Base-by-base conservation (phyloP, 2,888 invertebrate species). In the Neoscelio sp. region DNA sequence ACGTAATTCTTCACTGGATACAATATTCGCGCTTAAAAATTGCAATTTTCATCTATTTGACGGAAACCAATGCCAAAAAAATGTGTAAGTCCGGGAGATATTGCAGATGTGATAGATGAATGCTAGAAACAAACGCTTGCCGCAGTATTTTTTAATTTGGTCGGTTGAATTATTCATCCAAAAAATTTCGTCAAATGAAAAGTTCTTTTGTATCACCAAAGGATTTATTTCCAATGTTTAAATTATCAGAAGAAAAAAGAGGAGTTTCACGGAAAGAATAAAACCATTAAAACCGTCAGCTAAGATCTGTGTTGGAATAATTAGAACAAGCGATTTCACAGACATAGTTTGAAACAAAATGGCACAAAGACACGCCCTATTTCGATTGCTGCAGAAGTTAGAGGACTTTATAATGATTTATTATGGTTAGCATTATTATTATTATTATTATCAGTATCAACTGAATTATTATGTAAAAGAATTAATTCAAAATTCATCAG, bases 141-240 rank as follows among this genome's bases (percentile, higher is more conserved):
- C n/a, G n/a, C n/a, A n/a, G n/a, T n/a, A n/a, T 33, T 33, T 33
- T 20, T 6, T 7, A 44, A 23, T 20, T n/a, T 10, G 17, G n/a
- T 12, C 15, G 10, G 12, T 38, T 10, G 15, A 58, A 46, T 23
- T 2, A 48, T 38, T 62, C 48, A 13, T 48, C 28, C n/a, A 40
- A 38, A 56, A 42, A 28, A 15, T 40, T 35, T 38, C 1, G 26
- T 38, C 18, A 13, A 60, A 28, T 42, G 18, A 7, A 17, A n/a
- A n/a, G n/a, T n/a, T n/a, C n/a, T 46, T 60, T 33, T 13, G 35
- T 20, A 28, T 35, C 33, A 38, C 33, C 48, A 46, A 28, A 40
- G 10, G 48, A 35, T 48, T n/a, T 8, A 12, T 38, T 38, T 50
- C 40, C 33, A 17, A 28, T 38, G 48, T 64, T 64, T 28, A 38